A percentile compares a stretch with the other conserved stretches of the same genome.
phyloP scores from a whole-genome alignment of 2,113 vertebrate genomes.

The Semnopithecus entellus region DNA sequence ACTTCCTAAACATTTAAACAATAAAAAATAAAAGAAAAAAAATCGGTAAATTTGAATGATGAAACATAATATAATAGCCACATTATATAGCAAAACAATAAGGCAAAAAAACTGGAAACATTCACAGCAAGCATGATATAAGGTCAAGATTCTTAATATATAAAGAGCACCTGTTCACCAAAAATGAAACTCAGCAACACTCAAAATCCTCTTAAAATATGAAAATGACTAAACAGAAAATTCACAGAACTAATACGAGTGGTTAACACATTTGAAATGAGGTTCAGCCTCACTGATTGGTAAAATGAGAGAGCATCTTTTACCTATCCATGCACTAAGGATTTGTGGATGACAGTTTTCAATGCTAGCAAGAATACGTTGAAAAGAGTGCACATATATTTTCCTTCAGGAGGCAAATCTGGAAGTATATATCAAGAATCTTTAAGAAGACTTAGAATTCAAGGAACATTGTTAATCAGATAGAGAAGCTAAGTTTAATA shows the following conservation, averaged over 20 bases:
- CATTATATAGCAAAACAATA: not conserved
- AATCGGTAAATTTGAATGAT: not conserved
- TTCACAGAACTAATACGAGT: not conserved
- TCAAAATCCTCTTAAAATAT: not conserved
- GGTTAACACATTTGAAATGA: not conserved
- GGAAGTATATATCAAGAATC: not conserved
- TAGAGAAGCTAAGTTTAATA: not conserved
- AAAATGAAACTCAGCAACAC: not conserved
- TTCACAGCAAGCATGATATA: not conserved
- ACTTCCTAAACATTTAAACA: not conserved
- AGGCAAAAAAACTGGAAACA: not conserved
- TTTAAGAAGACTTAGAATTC: not conserved
- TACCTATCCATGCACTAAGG: not conserved
- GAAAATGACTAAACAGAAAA: not conserved
- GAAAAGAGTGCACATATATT: not conserved
- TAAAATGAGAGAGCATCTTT: not conserved
- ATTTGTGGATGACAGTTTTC: not conserved
- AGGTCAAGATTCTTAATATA: not conserved
- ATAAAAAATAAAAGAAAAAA: not conserved
- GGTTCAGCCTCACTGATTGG: not conserved
- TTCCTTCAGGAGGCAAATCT: not conserved
- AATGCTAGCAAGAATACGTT: not conserved
- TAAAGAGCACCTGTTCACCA: not conserved
- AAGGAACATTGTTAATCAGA: not conserved
- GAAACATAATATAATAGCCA: not conserved